Percentiles rank a stretch among this genome's conserved stretches.
phyloP scores from a whole-genome alignment of 2,888 invertebrate species.

The Ligdia adustata region DNA sequence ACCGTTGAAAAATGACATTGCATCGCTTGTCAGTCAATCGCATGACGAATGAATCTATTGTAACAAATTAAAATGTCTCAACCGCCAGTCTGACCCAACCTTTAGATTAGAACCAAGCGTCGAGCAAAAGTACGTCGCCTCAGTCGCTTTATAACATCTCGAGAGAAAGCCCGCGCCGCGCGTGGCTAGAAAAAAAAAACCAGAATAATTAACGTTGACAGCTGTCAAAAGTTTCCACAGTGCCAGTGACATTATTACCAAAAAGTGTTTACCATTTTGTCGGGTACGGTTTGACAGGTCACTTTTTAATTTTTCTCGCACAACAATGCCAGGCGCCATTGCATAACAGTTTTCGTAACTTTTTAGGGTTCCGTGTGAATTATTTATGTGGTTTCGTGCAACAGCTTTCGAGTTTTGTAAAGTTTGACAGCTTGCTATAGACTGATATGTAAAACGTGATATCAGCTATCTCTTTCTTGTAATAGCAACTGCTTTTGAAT shows the following conservation, averaged over 20 bases:
- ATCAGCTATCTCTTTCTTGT: constrained; percentile 5
- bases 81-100: constrained; percentile 21
- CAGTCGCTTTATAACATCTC: constrained; percentile 25
- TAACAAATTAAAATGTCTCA: constrained; percentile 9
- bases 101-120: constrained; percentile 10
- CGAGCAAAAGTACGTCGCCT: constrained; percentile 17
- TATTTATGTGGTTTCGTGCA: constrained; percentile 5
- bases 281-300: constrained; percentile 28
- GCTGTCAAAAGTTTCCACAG: constrained; percentile 32
- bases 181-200: neutral
- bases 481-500: neutral
- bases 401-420: constrained; percentile 4
- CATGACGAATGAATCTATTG: constrained; percentile 11
- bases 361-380: constrained; percentile 32
- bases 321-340: constrained; percentile 24
- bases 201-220: constrained; percentile 26
- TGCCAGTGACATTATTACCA: constrained; percentile 27
- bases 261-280: constrained; percentile 25
- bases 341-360: constrained; percentile 33
- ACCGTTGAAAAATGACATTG: constrained; percentile 14
- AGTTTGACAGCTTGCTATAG: neutral
- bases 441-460: neutral
- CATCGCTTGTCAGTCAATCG: constrained; percentile 3
- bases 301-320: constrained; percentile 16
- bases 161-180: constrained; percentile 16